A percentile compares a stretch with the other conserved stretches of the same genome.
Conservation (phyloP, 1,140 invertebrate genomes). For the Babylonia areolata region DNA sequence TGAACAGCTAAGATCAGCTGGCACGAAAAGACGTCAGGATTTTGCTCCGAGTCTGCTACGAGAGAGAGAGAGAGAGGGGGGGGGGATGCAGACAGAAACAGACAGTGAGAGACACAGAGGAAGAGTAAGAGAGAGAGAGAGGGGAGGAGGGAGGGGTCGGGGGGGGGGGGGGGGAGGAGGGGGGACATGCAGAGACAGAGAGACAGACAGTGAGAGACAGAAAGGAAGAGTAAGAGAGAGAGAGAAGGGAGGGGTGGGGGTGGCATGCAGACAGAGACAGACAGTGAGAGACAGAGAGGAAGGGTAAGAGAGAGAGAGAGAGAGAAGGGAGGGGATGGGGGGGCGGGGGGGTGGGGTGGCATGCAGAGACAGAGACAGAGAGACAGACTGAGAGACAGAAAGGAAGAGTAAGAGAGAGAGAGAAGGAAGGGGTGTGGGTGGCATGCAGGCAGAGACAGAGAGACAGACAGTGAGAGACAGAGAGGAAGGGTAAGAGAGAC, state of each 20-base stretch:
- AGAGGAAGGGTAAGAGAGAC: background rate
- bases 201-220: background rate
- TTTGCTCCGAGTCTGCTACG: too few species aligned
- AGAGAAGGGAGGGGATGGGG: background rate
- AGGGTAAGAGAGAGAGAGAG: background rate
- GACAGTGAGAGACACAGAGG: too few species aligned
- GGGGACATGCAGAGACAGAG: background rate
- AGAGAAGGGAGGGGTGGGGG: background rate
- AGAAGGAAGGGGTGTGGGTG: background rate
- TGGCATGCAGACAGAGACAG: background rate
- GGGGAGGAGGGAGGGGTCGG: background rate
- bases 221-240: background rate
- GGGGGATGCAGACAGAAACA: too few species aligned
- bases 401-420: background rate
- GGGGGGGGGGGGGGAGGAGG: background rate
- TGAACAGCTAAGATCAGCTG: too few species aligned
- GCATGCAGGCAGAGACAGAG: background rate
- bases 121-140: conserved; percentile 2
- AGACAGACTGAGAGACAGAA: background rate
- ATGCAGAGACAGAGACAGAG: background rate
- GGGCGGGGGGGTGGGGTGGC: background rate
- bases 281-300: background rate
- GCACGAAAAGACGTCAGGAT: too few species aligned
- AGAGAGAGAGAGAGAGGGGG: too few species aligned
- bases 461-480: conserved; percentile 3